These are phyloP conservation scores for Encarsia formosa DNA, from an alignment of 2,888 invertebrate genomes.

Conservation along the genomic window DNA sequence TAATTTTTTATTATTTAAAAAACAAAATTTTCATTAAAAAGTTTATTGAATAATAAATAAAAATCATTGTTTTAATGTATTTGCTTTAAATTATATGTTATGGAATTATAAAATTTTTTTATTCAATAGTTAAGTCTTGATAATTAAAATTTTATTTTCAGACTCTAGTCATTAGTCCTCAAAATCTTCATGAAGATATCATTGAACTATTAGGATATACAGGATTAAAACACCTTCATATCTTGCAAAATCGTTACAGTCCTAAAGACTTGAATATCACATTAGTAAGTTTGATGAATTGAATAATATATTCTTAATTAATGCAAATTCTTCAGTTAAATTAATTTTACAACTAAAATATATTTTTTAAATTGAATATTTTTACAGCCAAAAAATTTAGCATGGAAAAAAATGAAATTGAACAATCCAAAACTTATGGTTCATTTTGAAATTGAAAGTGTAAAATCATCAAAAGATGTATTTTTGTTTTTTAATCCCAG, in stretches of 20 bases:
- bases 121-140: no score
- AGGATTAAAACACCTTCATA: slow-evolving; percentile 63
- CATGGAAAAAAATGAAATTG: slow-evolving; percentile 56
- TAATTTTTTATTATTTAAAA: neutral
- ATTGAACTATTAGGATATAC: slow-evolving; percentile 65
- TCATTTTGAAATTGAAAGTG: slow-evolving; percentile 64
- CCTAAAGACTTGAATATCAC: slow-evolving; percentile 56
- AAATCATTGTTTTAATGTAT: no score
- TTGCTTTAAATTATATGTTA: no score
- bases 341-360: neutral
- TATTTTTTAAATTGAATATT: slow-evolving; percentile 1
- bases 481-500: slow-evolving; percentile 55
- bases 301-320: no score
- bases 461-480: slow-evolving; percentile 57
- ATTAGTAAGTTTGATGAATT: slow-evolving; percentile 55
- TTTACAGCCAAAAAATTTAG: slow-evolving; percentile 42
- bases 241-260: slow-evolving; percentile 70
- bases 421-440: slow-evolving; percentile 63
- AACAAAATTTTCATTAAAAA: neutral
- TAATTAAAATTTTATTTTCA: slow-evolving; percentile 44
- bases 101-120: neutral
- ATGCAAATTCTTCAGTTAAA: no score
- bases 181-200: slow-evolving; percentile 72
- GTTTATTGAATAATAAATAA: no score
- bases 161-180: slow-evolving; percentile 65